A percentile compares a stretch with the other conserved stretches of the same genome.
phyloP scores from a whole-genome alignment of 2,888 invertebrate species.

The Polymixis flavicincta region DNA sequence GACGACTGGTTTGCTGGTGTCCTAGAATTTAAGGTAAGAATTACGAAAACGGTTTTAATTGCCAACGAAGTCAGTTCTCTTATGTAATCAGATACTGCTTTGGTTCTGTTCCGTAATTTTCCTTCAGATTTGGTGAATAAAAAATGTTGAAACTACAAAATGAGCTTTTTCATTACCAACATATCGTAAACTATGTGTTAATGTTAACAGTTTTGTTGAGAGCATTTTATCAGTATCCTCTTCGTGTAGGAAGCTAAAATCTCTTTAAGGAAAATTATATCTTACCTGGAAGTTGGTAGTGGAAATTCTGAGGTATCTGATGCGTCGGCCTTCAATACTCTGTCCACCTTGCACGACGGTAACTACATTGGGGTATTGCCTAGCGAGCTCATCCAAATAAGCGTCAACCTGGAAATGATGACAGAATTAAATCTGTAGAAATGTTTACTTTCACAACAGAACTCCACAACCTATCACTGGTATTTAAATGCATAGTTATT shows the following conservation, averaged over 20 bases:
- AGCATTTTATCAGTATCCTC: no score
- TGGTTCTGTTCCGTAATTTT: background rate
- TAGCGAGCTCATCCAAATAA: slow-evolving; percentile 78
- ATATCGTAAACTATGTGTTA: background rate
- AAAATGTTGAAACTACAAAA: background rate
- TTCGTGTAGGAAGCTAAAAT: background rate
- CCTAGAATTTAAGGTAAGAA: slow-evolving; percentile 61
- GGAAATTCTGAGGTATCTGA: slow-evolving; percentile 91
- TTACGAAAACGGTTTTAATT: background rate
- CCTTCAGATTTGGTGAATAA: background rate
- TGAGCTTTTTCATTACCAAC: background rate
- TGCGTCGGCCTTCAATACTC: slow-evolving; percentile 89
- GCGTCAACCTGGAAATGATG: slow-evolving; percentile 76
- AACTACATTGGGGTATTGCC: slow-evolving; percentile 74
- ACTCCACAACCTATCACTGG: background rate
- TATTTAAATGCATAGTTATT: background rate
- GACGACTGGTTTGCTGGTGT: slow-evolving; percentile 88
- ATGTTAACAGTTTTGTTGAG: background rate
- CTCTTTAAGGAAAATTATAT: background rate
- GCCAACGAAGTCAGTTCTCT: background rate
- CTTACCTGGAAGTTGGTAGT: slow-evolving; percentile 83
- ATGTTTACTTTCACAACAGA: background rate
- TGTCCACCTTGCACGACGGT: slow-evolving; percentile 85
- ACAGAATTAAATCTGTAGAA: background rate
- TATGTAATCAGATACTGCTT: no score